Evolutionary conservation across 2,888 invertebrate genomes (phyloP).

Genomic region (Steinernema carpocapsae): DNA sequence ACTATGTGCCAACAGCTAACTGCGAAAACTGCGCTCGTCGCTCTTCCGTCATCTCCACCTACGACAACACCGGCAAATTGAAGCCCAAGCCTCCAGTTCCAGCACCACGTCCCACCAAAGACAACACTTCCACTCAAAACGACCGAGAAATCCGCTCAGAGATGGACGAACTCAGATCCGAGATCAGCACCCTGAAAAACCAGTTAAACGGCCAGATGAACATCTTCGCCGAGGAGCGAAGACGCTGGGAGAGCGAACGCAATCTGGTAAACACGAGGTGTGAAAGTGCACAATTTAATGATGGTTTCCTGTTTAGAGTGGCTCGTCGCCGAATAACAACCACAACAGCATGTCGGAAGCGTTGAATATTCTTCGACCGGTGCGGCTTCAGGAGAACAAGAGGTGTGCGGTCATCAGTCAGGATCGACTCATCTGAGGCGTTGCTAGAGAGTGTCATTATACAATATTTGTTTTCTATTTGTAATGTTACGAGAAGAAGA

Average conservation of each 20-base stretch:
- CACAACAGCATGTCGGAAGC: neutral
- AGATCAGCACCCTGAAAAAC: constrained; percentile 42
- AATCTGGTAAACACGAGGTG: constrained; percentile 22
- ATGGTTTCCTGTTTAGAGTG: constrained; percentile 6
- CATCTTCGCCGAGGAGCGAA: constrained; percentile 45
- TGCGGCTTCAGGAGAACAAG: constrained; percentile 25
- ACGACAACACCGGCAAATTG: constrained; percentile 1
- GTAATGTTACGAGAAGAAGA: neutral
- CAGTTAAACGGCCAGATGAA: constrained; percentile 47
- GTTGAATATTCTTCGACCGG: constrained; percentile 7
- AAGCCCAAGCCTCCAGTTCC: constrained; percentile 42
- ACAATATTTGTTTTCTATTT: neutral
- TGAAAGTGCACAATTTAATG: neutral
- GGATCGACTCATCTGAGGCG: constrained; percentile 20
- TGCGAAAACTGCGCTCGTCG: constrained; percentile 40
- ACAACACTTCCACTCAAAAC: neutral
- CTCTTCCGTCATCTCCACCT: constrained; percentile 26
- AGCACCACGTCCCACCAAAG: constrained; percentile 43
- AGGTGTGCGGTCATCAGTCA: constrained; percentile 28
- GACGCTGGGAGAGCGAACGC: constrained; percentile 42
- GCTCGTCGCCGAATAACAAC: constrained; percentile 31
- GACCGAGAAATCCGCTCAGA: constrained; percentile 44
- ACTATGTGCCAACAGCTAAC: constrained; percentile 5
- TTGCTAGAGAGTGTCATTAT: neutral
- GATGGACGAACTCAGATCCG: constrained; percentile 44